phyloP scores from a whole-genome alignment of 2,888 invertebrate genomes.

The Lycaena phlaeas region DNA sequence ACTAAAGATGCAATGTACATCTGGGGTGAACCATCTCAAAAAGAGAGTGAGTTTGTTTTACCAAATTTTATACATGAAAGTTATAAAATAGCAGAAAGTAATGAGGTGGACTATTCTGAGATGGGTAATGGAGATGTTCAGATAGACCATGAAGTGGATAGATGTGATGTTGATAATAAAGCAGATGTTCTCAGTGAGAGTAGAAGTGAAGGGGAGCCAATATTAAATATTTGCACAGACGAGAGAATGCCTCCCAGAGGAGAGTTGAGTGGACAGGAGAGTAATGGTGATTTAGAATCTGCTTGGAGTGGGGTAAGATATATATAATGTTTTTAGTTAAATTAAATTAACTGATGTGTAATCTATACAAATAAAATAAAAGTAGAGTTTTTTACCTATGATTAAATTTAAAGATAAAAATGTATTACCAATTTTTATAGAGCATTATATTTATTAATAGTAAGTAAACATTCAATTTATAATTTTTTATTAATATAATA shows the following conservation, averaged over 20 bases:
- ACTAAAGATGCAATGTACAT: constrained; percentile 45
- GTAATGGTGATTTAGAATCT: constrained; percentile 85
- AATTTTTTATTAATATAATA: too few relatives aligned
- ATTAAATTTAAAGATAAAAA: too few relatives aligned
- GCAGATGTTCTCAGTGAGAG: constrained; percentile 49
- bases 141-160: constrained; percentile 29
- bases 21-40: constrained; percentile 58
- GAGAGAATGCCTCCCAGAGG: constrained; percentile 91
- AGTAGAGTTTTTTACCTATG: too few relatives aligned
- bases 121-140: constrained; percentile 28
- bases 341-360: too few relatives aligned
- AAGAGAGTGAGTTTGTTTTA: constrained; percentile 54
- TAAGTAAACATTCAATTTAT: too few relatives aligned
- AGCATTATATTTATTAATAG: too few relatives aligned
- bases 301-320: constrained; percentile 80
- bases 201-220: constrained; percentile 42
- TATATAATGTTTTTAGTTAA: constrained; percentile 11
- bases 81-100: constrained; percentile 56
- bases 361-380: too few relatives aligned
- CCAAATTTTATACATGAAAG: constrained; percentile 64
- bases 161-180: constrained; percentile 47
- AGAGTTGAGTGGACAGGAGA: constrained; percentile 89
- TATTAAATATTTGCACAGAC: constrained; percentile 84
- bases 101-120: constrained; percentile 43
- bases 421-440: too few relatives aligned